phyloP scores from a whole-genome alignment of 2,888 invertebrate genomes.

The Andrena dorsata region DNA sequence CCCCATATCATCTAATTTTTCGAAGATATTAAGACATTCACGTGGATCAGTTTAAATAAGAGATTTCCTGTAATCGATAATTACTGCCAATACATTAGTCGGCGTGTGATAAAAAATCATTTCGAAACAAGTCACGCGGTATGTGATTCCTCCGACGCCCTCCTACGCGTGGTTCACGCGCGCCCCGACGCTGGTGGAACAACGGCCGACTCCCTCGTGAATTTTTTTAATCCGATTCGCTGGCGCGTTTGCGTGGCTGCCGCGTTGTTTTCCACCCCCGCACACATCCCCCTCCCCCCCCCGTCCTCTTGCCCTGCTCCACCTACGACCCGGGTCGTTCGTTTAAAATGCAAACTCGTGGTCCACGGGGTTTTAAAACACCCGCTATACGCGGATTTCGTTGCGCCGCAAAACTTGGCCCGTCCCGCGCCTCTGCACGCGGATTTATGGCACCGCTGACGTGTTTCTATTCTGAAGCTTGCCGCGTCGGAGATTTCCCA shows the following conservation, averaged over 20 bases:
- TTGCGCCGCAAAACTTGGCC: conserved; percentile 68
- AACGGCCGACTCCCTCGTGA: conserved; percentile 70
- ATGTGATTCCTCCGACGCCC: conserved; percentile 57
- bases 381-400: conserved; percentile 71
- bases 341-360: conserved; percentile 79
- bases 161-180: conserved; percentile 61
- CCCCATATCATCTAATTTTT: too few species aligned
- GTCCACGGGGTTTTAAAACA: conserved; percentile 74
- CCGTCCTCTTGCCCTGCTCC: not conserved
- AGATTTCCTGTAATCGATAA: too few species aligned
- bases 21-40: too few species aligned
- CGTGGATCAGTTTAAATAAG: too few species aligned
- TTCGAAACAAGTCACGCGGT: conserved; percentile 56
- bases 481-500: conserved; percentile 41
- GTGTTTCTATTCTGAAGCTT: conserved; percentile 67
- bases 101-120: not conserved
- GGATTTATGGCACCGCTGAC: conserved; percentile 63
- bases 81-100: not conserved
- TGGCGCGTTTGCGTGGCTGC: conserved; percentile 68
- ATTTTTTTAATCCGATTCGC: conserved; percentile 79
- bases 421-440: conserved; percentile 54
- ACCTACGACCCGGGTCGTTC: conserved; percentile 58
- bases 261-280: conserved; percentile 64
- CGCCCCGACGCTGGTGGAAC: conserved; percentile 59
- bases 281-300: not conserved